phyloP scores from a whole-genome alignment of 2,888 invertebrate genomes.

The Geotrupes spiniger region DNA sequence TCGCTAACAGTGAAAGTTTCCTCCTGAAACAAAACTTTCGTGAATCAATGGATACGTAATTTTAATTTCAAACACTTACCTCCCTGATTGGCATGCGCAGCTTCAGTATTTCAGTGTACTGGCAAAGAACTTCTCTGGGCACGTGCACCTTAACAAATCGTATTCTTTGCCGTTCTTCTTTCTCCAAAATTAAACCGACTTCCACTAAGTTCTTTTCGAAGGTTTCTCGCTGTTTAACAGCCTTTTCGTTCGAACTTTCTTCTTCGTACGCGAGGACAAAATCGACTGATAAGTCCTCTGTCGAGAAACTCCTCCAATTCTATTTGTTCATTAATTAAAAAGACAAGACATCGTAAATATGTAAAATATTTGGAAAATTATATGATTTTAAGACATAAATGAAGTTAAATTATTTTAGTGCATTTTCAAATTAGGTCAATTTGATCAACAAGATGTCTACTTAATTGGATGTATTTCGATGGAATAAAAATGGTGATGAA shows the following conservation, averaged over 20 bases:
- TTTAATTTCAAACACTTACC: conserved; percentile 46
- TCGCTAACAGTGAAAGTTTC: conserved; percentile 9
- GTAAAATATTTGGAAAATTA: not conserved
- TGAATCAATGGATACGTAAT: not conserved
- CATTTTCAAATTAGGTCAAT: too few species aligned
- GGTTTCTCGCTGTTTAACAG: conserved; percentile 51
- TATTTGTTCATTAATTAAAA: conserved; percentile 41
- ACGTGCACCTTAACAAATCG: conserved; percentile 74
- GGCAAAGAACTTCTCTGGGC: conserved; percentile 65
- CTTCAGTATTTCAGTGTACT: conserved; percentile 75
- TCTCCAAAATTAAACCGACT: conserved; percentile 61
- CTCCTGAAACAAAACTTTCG: conserved; percentile 12
- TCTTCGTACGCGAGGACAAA: conserved; percentile 63
- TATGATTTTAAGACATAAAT: not conserved
- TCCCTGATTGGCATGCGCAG: conserved; percentile 73
- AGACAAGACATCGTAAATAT: not conserved
- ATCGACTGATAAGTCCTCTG: conserved; percentile 56
- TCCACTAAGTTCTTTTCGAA: conserved; percentile 62
- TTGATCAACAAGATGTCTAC: too few species aligned
- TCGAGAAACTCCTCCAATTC: conserved; percentile 56
- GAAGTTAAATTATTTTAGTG: not conserved
- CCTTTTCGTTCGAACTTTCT: conserved; percentile 38
- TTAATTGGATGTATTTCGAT: too few species aligned
- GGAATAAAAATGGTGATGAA: too few species aligned
- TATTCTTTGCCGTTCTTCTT: conserved; percentile 60